Conservation (phyloP, 2,797 vertebrate species). For the Antennarius maculatus region DNA sequence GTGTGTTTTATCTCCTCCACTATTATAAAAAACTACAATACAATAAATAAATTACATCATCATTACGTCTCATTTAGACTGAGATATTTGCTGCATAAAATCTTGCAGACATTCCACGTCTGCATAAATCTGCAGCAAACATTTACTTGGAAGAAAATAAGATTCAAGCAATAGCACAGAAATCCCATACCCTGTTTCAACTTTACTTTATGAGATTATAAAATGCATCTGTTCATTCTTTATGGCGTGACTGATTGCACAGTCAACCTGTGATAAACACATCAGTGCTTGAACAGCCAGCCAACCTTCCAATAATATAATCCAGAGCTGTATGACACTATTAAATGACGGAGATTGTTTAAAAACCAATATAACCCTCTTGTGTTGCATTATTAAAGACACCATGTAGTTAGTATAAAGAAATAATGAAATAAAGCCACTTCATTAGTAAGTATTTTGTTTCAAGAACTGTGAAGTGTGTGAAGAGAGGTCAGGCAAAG, state of each 20-base stretch:
- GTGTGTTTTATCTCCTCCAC: background rate
- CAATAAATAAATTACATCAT: constrained; percentile 8
- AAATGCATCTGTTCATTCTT: constrained; percentile 60
- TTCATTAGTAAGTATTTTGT: constrained; percentile 12
- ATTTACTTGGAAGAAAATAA: background rate
- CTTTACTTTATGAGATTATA: constrained; percentile 46
- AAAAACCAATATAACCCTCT: constrained; percentile 38
- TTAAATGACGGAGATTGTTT: constrained; percentile 35
- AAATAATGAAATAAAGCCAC: constrained; percentile 19
- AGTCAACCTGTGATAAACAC: constrained; percentile 50
- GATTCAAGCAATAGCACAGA: constrained; percentile 4
- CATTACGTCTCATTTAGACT: constrained; percentile 1
- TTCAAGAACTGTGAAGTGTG: background rate
- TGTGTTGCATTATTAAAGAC: background rate
- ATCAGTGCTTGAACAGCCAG: constrained; percentile 33
- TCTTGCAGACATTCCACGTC: background rate
- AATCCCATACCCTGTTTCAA: constrained; percentile 6
- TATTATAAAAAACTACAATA: constrained; percentile 14
- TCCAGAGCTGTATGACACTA: constrained; percentile 21
- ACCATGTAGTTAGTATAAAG: constrained; percentile 6
- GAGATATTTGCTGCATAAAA: background rate
- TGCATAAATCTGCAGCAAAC: constrained; percentile 10
- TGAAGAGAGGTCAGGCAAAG: constrained; percentile 7
- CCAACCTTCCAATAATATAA: constrained; percentile 10
- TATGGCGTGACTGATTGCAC: constrained; percentile 50